Conservation (phyloP, 2,113 vertebrate genomes). For the Zootoca vivipara region DNA sequence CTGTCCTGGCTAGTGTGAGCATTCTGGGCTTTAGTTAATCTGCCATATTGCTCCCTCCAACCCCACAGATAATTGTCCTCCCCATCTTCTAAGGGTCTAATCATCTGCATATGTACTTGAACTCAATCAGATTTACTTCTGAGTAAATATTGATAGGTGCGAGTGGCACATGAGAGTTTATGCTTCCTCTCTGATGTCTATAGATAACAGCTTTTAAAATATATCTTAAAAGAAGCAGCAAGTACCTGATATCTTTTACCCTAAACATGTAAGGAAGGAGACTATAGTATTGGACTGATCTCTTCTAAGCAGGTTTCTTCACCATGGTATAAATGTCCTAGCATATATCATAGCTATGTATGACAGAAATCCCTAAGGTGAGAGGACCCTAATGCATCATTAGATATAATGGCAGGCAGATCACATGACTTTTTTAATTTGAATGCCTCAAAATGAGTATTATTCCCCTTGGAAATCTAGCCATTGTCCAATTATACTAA, state of each 20-base stretch:
- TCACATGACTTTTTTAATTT: slow-evolving; percentile 20
- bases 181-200: not conserved
- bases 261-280: not conserved
- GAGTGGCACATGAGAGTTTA: not conserved
- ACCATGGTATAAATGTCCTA: not conserved
- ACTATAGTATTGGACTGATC: not conserved
- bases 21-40: too few species aligned
- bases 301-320: not conserved
- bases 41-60: too few species aligned
- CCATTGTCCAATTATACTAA: slow-evolving; percentile 9
- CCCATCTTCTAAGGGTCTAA: not conserved
- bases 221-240: not conserved
- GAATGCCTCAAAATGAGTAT: slow-evolving; percentile 9
- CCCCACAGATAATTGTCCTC: too few species aligned
- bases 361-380: slow-evolving; percentile 4
- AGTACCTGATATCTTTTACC: not conserved
- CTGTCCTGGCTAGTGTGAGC: too few species aligned
- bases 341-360: not conserved
- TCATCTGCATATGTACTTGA: not conserved
- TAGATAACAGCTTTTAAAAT: not conserved
- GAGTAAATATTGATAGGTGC: not conserved
- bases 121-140: not conserved
- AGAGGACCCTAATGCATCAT: slow-evolving; percentile 17
- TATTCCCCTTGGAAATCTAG: slow-evolving; percentile 20
- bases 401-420: not conserved